A percentile compares a stretch with the other conserved stretches of the same genome.
Conservation (phyloP, 2,797 vertebrate genomes). For the Chanos chanos region DNA sequence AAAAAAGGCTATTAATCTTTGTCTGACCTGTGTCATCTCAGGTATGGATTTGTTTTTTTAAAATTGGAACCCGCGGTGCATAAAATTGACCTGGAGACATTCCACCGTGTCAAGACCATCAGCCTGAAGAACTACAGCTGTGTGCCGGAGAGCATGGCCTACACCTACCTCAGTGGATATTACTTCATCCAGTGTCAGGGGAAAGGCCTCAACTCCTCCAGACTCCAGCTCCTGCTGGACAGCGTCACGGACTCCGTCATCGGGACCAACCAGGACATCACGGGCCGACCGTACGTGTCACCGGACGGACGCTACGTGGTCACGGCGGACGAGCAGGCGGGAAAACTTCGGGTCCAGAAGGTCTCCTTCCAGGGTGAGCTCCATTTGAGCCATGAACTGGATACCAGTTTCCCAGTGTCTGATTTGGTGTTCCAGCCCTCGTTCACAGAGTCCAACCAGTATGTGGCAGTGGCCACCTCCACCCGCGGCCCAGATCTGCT, state of each 20-base stretch:
- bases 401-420: constrained; percentile 64
- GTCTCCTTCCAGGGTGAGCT: constrained; percentile 81
- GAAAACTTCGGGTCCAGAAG: constrained; percentile 79
- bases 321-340: constrained; percentile 62
- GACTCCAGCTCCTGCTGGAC: constrained; percentile 84
- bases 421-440: constrained; percentile 90
- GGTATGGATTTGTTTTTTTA: constrained; percentile 93
- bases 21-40: constrained; percentile 60
- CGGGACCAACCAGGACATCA: constrained; percentile 73
- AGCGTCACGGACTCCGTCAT: constrained; percentile 83
- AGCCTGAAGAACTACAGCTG: constrained; percentile 79
- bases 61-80: constrained; percentile 75
- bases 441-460: constrained; percentile 81
- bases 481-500: constrained; percentile 78
- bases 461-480: constrained; percentile 78
- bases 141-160: constrained; percentile 82
- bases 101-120: constrained; percentile 85
- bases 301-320: constrained; percentile 85
- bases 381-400: constrained; percentile 63
- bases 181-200: constrained; percentile 83
- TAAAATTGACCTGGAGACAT: constrained; percentile 94
- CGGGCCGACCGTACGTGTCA: constrained; percentile 76
- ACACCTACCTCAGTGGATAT: constrained; percentile 89
- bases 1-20: constrained; percentile 64
- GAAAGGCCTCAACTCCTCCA: constrained; percentile 1